Base-by-base conservation (phyloP, 2,797 vertebrate species). In the Typhlichthys eigenmanni region DNA sequence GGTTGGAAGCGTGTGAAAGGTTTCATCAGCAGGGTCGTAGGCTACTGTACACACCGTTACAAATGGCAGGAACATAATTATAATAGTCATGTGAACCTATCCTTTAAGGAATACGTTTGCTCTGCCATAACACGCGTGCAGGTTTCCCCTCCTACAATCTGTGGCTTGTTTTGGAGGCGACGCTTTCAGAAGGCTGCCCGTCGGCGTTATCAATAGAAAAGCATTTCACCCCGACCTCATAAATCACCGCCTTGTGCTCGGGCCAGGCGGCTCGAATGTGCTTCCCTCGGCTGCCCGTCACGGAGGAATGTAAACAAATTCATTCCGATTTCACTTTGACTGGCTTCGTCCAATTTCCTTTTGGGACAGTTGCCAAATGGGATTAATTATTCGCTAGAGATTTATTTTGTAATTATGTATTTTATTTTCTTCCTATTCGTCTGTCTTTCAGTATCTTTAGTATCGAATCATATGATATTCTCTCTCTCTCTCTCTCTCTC, bases 231-330 rank as follows among this genome's bases (percentile, higher is more conserved):
- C 14, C 57, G 14, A 43, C 45, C 32, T 29, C 49, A 34, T 62
- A 59, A 66, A 55, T 69, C 67, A 43, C 52, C 24, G 29, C 56
- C 38, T 55, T 58, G 32, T 16, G 55, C 38, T 64, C 56, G 34
- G 34, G 1, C 34, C 6, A 38, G 8, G 34, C 34, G 34, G 34
- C 34, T 32, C 47, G 32, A 46, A 69, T 60, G 48, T 32, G 49
- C 72, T 8, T 70, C 67, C 57, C 65, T 64, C 48, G 43, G 62
- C 56, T 53, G 62, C 66, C 70, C 69, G 68, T 76, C 75, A 54
- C 67, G 47, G 32, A 72, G 71, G 81, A 82, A 82, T 78, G 79
- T 81, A 83, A 81, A 83, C 81, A 83, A 76, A 81, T 78, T 67
- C 71, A 85, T 83, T 79, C 62, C 75, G 72, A 81, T 81, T 78